Base-by-base conservation (phyloP, 2,888 invertebrate genomes). In the Scaptomyza cyrtandrae region DNA sequence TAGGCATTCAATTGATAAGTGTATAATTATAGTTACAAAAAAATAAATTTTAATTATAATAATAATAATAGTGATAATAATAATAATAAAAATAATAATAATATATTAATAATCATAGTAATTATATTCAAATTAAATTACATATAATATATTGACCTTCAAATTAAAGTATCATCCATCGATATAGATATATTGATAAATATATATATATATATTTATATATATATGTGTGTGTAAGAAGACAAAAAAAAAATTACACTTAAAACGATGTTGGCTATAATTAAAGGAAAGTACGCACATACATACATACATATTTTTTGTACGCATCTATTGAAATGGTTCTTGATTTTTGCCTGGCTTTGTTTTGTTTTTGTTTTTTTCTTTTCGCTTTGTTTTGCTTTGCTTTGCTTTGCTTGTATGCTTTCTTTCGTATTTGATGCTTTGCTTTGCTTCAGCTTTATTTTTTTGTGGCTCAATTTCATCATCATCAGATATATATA, bases 221-320 rank as follows among this genome's bases (percentile, higher is more conserved):
- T 31, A 16, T 35, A 14, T n/a, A n/a, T n/a, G n/a, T n/a, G n/a
- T n/a, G n/a, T n/a, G n/a, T n/a, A n/a, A n/a, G n/a, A 24, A 14
- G 11, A 33, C 35, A 45, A 70, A 74, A 70, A 77, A 78, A 66
- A 69, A 69, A 70, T 49, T 49, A 62, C 71, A 60, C 78, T 76
- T 77, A 77, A 65, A 59, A 71, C 86, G 19, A 19, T 81, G 70
- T 11, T 74, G 50, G 29, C 80, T 81, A 70, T 86, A 83, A 71
- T 71, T 82, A 82, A 86, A 82, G 87, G 81, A 82, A 82, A 80
- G 81, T 86, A 68, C 60, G 62, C 71, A 64, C 55, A 46, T 64
- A 64, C 55, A 46, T 64, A 41, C 62, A 57, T 56, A 39, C 19
- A 59, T 41, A 61, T 37, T 37, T 37, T 58, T 56, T 56, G 68